Evolutionary conservation across 1,140 invertebrate genomes (phyloP), one percentile per base, ranked within the genome.

Genomic region (Nixonia krombeini): DNA sequence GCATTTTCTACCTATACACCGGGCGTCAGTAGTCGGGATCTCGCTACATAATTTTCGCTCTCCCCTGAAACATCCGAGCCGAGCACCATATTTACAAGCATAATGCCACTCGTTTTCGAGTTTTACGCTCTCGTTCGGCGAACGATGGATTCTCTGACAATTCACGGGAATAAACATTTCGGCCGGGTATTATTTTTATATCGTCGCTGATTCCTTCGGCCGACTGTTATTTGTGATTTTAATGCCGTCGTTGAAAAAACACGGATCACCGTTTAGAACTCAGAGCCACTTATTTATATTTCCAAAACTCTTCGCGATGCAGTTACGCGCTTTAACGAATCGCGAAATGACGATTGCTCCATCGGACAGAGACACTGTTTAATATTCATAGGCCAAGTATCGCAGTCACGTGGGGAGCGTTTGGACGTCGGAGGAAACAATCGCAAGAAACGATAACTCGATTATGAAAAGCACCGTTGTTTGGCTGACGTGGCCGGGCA

Each of bases 101-200:
- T 62, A 68, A 62, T 68, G 59, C 64, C 46, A 68, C 64, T 68
- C 57, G 64, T 68, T 68, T 61, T 61, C 64, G 64, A 68, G 64
- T 62, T 68, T 68, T 68, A 68, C 64, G 57, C 47, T 56, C 47
- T 61, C 57, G 64, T 62, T 57, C 57, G 57, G 62, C 57, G 64
- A 49, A 45, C 57, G 64, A 68, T 68, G 64, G 56, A 68, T 56
- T 56, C 37, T 15, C 64, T 45, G 64, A 52, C 64, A 56, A 68
- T 68, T 62, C 47, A 42, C n/a, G 33, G 64, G 57, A 62, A 68
- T 62, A 68, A 68, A 68, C 64, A 62, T 56, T 62, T 61, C 57
- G 47, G 55, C 31, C 28, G 41, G 50, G 38, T 56, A 61, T 67
- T 67, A 67, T 67, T 67, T 67, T 67, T 67, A 67, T 67, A 61